These are phyloP conservation scores for Argyresthia albistria DNA, from an alignment of 2,888 invertebrate species.

Conservation along the genomic window DNA sequence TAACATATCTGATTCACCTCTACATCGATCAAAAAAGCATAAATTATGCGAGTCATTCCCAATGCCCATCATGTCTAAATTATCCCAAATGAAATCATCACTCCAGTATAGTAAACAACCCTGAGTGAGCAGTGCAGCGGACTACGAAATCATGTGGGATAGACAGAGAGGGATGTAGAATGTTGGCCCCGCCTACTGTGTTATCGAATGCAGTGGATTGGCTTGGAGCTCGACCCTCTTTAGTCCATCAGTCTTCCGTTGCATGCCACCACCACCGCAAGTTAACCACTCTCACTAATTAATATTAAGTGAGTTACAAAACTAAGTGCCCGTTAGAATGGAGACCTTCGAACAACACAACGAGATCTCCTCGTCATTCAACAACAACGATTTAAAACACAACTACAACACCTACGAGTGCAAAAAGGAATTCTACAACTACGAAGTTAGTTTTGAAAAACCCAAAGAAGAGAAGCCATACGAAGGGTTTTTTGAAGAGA, in stretches of 20 bases:
- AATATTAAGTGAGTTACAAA: slow-evolving; percentile 25
- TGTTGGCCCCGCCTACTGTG: slow-evolving; percentile 44
- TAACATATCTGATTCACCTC: no score
- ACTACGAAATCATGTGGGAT: slow-evolving; percentile 11
- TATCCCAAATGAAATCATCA: slow-evolving; percentile 52
- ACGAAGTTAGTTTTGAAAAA: slow-evolving; percentile 10
- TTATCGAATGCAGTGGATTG: slow-evolving; percentile 43
- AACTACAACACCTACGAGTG: slow-evolving; percentile 32
- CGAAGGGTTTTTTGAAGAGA: slow-evolving; percentile 19
- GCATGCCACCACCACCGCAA: slow-evolving; percentile 45
- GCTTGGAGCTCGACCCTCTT: slow-evolving; percentile 30
- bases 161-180: slow-evolving; percentile 22
- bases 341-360: slow-evolving; percentile 52
- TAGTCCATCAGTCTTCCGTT: slow-evolving; percentile 56
- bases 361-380: slow-evolving; percentile 48
- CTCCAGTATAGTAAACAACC: slow-evolving; percentile 46
- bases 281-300: slow-evolving; percentile 11
- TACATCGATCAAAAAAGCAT: no score
- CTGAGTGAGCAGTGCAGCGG: slow-evolving; percentile 20
- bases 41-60: no score
- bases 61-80: not conserved
- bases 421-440: slow-evolving; percentile 37
- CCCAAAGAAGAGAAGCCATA: slow-evolving; percentile 17
- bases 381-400: slow-evolving; percentile 42
- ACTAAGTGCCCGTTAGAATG: slow-evolving; percentile 31